Conservation (phyloP, 1,140 invertebrate genomes). For the Lethrus apterus region DNA sequence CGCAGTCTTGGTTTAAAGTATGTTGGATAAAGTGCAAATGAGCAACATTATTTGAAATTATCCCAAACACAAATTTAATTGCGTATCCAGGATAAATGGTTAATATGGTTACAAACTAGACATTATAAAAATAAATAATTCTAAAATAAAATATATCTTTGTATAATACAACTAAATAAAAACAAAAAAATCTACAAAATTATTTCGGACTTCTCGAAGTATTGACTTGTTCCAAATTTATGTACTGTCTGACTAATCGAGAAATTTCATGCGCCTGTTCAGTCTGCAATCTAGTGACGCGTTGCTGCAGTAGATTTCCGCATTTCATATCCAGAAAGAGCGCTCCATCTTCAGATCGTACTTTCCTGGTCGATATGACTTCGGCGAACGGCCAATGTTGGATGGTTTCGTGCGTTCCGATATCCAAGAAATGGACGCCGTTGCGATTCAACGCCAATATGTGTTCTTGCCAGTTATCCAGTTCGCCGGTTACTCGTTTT, state of each 20-base stretch:
- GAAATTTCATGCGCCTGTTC: slow-evolving; percentile 95
- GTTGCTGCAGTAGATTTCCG: slow-evolving; percentile 91
- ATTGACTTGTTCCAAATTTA: slow-evolving; percentile 71
- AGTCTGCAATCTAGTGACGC: slow-evolving; percentile 91
- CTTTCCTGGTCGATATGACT: slow-evolving; percentile 91
- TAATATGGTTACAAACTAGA: no score
- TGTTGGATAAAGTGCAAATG: no score
- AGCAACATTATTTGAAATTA: no score
- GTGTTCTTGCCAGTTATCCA: slow-evolving; percentile 62
- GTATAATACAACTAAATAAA: no score
- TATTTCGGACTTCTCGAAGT: slow-evolving; percentile 21
- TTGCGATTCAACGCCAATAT: slow-evolving; percentile 88
- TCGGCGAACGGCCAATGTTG: slow-evolving; percentile 89
- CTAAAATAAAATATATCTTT: no score
- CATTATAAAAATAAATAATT: no score
- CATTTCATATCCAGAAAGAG: slow-evolving; percentile 96
- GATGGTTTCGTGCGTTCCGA: slow-evolving; percentile 85
- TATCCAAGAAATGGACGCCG: slow-evolving; percentile 90
- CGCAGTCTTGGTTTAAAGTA: no score
- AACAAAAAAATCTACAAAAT: no score
- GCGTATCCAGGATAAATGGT: no score
- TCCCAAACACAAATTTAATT: no score
- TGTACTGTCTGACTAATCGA: slow-evolving; percentile 91
- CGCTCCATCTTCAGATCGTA: slow-evolving; percentile 81
- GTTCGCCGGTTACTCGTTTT: slow-evolving; percentile 61